Evolutionary conservation across 2,888 invertebrate genomes (phyloP), one percentile per base, ranked within the genome.

Genomic region (Chaitophorus viminalis): DNA sequence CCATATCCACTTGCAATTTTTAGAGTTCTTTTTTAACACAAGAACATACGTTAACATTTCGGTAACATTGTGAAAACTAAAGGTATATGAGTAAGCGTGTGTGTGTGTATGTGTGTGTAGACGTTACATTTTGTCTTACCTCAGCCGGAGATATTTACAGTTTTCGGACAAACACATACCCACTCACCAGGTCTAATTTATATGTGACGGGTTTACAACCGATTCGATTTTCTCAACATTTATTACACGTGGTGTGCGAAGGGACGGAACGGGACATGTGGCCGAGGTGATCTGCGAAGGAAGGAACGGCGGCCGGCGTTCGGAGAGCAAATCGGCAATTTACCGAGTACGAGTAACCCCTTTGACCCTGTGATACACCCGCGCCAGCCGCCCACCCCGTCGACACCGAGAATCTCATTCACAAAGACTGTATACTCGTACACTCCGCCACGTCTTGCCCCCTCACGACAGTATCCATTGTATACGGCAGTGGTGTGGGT

Each of bases 181-280:
- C 25, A 60, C 4, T 25, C 60, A 25, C 21, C 11, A 72, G 60
- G 60, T 21, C 31, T 85, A 77, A 85, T 85, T 85, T 85, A 85
- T 77, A 77, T 33, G 76, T 77, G 77, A 85, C 77, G 33, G 85
- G 68, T 77, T 85, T 85, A 85, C 85, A 68, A 85, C 77, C 77
- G 77, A 77, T 85, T 77, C 85, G 77, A 85, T 85, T 84, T 84
- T 77, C 77, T 85, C 84, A 68, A 84, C 84, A 84, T 84, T 84
- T 84, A 84, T 76, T 76, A 65, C 33, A 9, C n/a, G n/a, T 8
- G 72, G n/a, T 5, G 21, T n/a, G 39, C 11, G 14, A 46, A 46
- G 46, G 46, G 46, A 33, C 14, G 60, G 36, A 11, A 36, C n/a
- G 29, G n/a, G 29, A 52, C 72, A 17, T 9, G 5, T 11, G 11